Evolutionary conservation across 2,888 invertebrate species (phyloP), one percentile per base, ranked within the genome.

Genomic region (Drosophila kambysellisi): DNA sequence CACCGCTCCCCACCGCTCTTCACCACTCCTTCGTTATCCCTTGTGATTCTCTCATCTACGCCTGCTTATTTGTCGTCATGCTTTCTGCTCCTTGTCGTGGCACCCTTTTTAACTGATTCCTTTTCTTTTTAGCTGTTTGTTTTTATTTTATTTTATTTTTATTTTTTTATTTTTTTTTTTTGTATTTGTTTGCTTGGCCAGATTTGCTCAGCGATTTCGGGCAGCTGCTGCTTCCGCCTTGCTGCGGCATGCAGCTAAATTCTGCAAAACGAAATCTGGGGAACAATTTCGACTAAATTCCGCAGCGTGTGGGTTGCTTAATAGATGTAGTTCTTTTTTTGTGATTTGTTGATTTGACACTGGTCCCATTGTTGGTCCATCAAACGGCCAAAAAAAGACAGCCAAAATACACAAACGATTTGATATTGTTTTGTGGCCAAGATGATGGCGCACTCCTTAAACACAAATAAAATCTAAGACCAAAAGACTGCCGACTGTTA

Each of bases 301-400:
- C 79, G 41, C 60, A 65, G 68, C 81, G 85, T 83, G 83, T 84
- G 88, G 83, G 83, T 70, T 88, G 83, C 69, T 35, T 25, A 35
- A 37, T 37, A 54, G 54, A 54, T 41, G 30, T 30, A 30, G 29
- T 29, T 51, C 0, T 39, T 39, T 25, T 53, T 30, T 56, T 39
- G 64, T 29, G 25, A 37, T 39, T 81, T 74, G 71, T 35, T 53
- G 64, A 53, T 72, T 71, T 57, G 51, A 37, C 72, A 50, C 58
- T 41, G 46, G n/a, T 25, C 43, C 58, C 64, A 76, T 79, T 79
- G 81, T 79, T 65, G 74, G 48, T 20, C 79, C 81, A 80, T 80
- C 79, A 76, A 78, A 62, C 17, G 29, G n/a, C 11, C 43, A 50
- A 20, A 35, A 25, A 25, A n/a, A 58, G 63, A 78, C 76, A 76